A percentile compares a stretch with the other conserved stretches of the same genome.
Conservation (phyloP, 2,113 vertebrate species). For the Rhipidura dahli region DNA sequence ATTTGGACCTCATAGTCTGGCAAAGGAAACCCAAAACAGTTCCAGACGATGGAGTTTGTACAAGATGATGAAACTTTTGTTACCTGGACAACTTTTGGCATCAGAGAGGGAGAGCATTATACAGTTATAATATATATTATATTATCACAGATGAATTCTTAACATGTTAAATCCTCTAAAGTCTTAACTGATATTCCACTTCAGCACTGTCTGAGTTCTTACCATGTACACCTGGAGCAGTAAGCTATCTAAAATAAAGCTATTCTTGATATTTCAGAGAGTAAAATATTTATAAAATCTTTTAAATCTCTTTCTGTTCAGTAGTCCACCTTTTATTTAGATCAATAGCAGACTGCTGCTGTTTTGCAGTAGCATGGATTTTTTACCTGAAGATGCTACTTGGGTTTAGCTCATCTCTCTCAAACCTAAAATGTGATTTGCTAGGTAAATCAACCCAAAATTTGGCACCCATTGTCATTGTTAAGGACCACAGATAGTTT, state of each 20-base stretch:
- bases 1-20: neutral
- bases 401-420: neutral
- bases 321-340: neutral
- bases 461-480: neutral
- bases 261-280: neutral
- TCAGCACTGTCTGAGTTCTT: neutral
- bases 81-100: neutral
- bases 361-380: neutral
- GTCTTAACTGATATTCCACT: neutral
- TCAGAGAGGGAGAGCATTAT: neutral
- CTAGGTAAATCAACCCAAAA: neutral
- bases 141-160: neutral
- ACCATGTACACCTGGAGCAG: neutral
- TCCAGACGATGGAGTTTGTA: neutral
- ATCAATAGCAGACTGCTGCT: neutral
- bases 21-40: neutral
- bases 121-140: no score
- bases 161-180: neutral
- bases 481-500: neutral
- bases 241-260: neutral
- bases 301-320: neutral
- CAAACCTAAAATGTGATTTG: neutral
- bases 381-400: neutral
- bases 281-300: neutral
- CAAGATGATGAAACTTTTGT: neutral